phyloP scores from a whole-genome alignment of 2,797 vertebrate species.

The Schizopygopsis pylzovi region DNA sequence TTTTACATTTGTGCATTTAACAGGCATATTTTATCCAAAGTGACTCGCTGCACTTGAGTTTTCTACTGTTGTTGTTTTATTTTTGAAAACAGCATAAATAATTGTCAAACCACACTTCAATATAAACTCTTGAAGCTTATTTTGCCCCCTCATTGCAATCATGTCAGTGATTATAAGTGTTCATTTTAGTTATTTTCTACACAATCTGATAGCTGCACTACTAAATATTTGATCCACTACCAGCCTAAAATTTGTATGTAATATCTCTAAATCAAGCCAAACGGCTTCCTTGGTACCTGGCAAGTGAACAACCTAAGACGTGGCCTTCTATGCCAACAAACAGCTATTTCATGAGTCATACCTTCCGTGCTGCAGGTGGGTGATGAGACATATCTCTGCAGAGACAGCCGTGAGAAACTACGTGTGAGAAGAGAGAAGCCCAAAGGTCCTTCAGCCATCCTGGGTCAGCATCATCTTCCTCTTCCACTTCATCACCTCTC shows the following conservation, averaged over 20 bases:
- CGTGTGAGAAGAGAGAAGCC: not conserved
- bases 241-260: conserved; percentile 15
- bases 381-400: conserved; percentile 3
- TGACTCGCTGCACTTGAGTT: not conserved
- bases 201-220: not conserved
- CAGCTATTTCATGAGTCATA: conserved; percentile 5
- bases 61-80: not conserved
- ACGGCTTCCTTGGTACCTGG: not conserved
- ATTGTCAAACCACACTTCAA: not conserved
- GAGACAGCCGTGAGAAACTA: not conserved
- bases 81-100: not conserved
- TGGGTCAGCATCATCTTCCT: not conserved
- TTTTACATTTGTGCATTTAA: not conserved
- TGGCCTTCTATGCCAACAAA: conserved; percentile 37
- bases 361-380: not conserved
- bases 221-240: conserved; percentile 34
- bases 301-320: conserved; percentile 8
- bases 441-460: conserved; percentile 14
- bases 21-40: not conserved
- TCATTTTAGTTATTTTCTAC: not conserved
- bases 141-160: not conserved
- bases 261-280: conserved; percentile 17
- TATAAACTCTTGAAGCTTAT: not conserved
- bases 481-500: not conserved
- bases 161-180: not conserved